These are phyloP conservation scores for Catocala fraxini DNA, from an alignment of 2,888 invertebrate genomes.

Conservation along the genomic window DNA sequence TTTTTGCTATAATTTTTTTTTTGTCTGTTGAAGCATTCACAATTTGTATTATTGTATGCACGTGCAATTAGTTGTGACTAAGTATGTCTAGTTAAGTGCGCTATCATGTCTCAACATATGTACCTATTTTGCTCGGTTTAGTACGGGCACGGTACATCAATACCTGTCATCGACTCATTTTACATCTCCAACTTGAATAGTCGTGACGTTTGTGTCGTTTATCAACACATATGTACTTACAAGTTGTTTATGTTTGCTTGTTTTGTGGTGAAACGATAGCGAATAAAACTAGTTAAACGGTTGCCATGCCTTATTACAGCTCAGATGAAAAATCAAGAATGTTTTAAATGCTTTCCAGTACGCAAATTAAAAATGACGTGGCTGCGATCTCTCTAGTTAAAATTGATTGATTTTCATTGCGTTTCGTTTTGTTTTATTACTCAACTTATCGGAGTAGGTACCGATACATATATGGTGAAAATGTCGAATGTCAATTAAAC, in stretches of 20 bases:
- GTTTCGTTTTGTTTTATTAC: not conserved
- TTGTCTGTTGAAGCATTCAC: too few species aligned
- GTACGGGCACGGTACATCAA: not conserved
- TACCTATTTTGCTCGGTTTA: slow-evolving; percentile 3
- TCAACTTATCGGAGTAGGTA: not conserved
- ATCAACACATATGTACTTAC: slow-evolving; percentile 19
- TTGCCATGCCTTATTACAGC: too few species aligned
- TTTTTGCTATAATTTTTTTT: too few species aligned
- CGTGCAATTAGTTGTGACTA: slow-evolving; percentile 5
- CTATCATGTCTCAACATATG: not conserved
- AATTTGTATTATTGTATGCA: not conserved
- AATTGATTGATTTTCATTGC: not conserved
- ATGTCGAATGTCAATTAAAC: not conserved
- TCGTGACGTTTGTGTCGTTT: slow-evolving; percentile 11
- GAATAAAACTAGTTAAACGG: slow-evolving; percentile 8
- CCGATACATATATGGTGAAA: not conserved
- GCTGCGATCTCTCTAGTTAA: not conserved
- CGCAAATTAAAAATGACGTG: not conserved
- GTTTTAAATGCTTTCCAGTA: too few species aligned
- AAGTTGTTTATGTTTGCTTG: slow-evolving; percentile 17
- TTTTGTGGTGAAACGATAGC: slow-evolving; percentile 24
- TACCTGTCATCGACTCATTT: slow-evolving; percentile 9
- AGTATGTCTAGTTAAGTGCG: slow-evolving; percentile 4
- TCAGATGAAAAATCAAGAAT: too few species aligned
- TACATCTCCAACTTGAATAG: slow-evolving; percentile 14